Evolutionary conservation across 2,888 invertebrate species (phyloP).

Genomic region (Mantis religiosa): DNA sequence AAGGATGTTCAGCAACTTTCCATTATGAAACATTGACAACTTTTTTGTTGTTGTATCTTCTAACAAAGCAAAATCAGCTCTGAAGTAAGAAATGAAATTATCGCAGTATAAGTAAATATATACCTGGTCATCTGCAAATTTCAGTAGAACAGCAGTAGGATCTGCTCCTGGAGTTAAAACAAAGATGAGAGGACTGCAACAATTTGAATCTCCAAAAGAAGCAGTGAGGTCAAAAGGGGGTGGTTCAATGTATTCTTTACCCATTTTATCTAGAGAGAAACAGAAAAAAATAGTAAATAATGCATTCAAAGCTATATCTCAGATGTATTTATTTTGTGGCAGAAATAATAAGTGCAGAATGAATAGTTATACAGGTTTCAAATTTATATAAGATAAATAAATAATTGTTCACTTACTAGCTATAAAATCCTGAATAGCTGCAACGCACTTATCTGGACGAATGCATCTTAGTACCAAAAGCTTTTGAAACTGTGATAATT

Average conservation of each 20-base stretch:
- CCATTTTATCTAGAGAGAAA: slow-evolving; percentile 58
- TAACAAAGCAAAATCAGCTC: too few relatives aligned
- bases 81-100: too few relatives aligned
- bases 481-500: slow-evolving; percentile 65
- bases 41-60: too few relatives aligned
- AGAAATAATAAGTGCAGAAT: too few relatives aligned
- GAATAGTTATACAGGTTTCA: too few relatives aligned
- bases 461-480: slow-evolving; percentile 75
- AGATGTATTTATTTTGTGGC: too few relatives aligned
- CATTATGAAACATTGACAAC: too few relatives aligned
- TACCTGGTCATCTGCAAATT: slow-evolving; percentile 86
- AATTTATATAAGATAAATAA: too few relatives aligned
- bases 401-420: slow-evolving; percentile 44
- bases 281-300: neutral
- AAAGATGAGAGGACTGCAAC: slow-evolving; percentile 84
- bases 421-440: slow-evolving; percentile 69
- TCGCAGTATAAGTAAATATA: neutral
- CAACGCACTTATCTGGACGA: slow-evolving; percentile 82
- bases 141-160: slow-evolving; percentile 82
- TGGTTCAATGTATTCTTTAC: slow-evolving; percentile 77
- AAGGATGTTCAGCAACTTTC: too few relatives aligned
- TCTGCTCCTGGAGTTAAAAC: slow-evolving; percentile 90
- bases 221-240: slow-evolving; percentile 84
- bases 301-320: neutral
- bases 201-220: slow-evolving; percentile 81